Base-by-base conservation (phyloP, 2,797 vertebrate genomes). In the Falco cherrug region DNA sequence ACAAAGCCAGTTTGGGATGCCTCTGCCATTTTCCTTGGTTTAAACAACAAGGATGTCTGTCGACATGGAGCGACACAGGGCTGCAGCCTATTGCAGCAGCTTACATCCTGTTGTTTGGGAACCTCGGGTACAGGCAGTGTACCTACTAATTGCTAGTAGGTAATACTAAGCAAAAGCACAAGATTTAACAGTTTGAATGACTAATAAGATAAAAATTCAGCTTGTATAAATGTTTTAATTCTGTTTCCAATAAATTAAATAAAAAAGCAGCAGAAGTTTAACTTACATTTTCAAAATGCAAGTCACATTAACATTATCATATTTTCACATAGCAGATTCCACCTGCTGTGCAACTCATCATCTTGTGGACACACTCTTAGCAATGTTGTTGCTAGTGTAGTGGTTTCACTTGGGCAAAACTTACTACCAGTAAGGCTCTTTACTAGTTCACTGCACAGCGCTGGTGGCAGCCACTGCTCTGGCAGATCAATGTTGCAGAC, bases 281-380 rank as follows among this genome's bases (percentile, higher is more conserved):
- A 57, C 35, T 67, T 78, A 29, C 1, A 81, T 87, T 96, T 95
- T 75, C 70, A 89, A 82, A 77, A 80, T 64, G 18, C 69, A 91
- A 87, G 89, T 98, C 98, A 99, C 98, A 99, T 99, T 51, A 98
- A 97, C 35, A 94, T 95, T 56, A 97, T 82, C 86, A 99, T 89
- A 35, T 98, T 98, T 21, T 99, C 98, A 96, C 98, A 99, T 4
- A 99, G 97, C 37, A 97, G 87, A 71, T 85, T 97, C 96, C 99
- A 98, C 83, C 97, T 98, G 68, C 79, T 87, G 16, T 96, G 95
- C n/a, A 97, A 79, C 37, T 98, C 97, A 3, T 94, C 29, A 7
- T 97, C 97, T 83, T 98, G 95, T 4, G 97, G 95, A 75, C 83
- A 97, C 5, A 95, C 81, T 54, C 98, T 98, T 51, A 98, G 94